Conservation (phyloP, 2,797 vertebrate species). For the Hypotaenidia philippensis region DNA sequence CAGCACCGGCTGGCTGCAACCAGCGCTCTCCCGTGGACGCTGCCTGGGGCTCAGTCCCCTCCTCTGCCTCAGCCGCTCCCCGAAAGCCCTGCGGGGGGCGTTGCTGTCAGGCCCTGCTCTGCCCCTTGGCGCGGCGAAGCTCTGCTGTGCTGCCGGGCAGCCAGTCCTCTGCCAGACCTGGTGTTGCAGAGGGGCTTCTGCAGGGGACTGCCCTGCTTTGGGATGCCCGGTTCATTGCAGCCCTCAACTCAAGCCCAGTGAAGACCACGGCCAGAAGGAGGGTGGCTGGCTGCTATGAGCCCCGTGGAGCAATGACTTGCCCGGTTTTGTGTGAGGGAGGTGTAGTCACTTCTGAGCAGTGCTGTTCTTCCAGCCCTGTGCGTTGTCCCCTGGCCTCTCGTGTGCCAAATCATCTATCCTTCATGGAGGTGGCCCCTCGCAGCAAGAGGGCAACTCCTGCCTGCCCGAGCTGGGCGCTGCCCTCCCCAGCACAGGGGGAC, state of each 20-base stretch:
- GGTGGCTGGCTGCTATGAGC: neutral
- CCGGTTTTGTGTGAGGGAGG: neutral
- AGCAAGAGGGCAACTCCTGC: neutral
- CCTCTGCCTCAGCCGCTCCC: neutral
- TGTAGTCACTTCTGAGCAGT: neutral
- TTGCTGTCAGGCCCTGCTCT: neutral
- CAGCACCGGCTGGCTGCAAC: neutral
- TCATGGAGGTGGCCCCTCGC: neutral
- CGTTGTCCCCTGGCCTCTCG: neutral
- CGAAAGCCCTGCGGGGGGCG: neutral
- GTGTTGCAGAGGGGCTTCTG: accelerated
- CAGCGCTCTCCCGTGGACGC: accelerated
- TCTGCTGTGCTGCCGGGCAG: neutral
- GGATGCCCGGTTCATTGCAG: neutral
- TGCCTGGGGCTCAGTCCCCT: neutral
- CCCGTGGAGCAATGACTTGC: neutral
- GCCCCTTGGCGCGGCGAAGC: neutral
- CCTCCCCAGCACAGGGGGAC: neutral
- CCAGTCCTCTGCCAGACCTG: neutral
- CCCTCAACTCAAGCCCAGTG: neutral
- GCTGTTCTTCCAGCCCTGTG: accelerated
- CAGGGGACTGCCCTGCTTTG: accelerated
- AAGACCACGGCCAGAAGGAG: accelerated
- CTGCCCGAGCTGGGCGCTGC: neutral
- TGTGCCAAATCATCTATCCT: accelerated